These are phyloP conservation scores for Arremon aurantiirostris DNA, from an alignment of 2,797 vertebrate genomes.

Conservation along the genomic window DNA sequence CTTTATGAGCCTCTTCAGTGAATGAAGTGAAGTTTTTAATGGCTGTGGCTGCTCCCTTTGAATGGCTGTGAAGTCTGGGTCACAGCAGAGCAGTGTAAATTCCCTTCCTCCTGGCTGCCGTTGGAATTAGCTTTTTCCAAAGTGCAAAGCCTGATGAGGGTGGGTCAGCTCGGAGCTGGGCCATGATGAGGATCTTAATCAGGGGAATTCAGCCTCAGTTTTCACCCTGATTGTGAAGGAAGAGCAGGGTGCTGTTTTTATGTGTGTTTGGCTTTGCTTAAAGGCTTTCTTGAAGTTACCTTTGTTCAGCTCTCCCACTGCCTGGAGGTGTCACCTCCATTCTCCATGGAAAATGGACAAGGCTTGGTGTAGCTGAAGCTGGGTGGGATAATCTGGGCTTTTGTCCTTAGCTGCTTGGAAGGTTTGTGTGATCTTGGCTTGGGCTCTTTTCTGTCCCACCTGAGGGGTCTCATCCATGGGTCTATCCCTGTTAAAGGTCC, in stretches of 20 bases:
- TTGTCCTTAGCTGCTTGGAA: background rate
- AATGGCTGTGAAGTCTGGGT: slow-evolving; percentile 24
- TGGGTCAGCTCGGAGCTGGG: fast-evolving
- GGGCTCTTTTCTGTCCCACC: background rate
- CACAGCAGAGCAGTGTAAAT: background rate
- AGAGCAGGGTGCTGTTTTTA: background rate
- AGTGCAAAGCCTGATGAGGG: background rate
- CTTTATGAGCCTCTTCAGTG: slow-evolving; percentile 38
- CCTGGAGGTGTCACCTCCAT: background rate
- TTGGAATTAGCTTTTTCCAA: background rate
- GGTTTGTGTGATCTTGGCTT: background rate
- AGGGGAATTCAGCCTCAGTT: background rate
- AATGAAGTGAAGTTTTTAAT: background rate
- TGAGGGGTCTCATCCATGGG: background rate
- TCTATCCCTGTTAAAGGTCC: background rate
- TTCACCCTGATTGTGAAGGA: background rate
- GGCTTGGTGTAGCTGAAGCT: background rate
- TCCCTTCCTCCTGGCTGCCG: background rate
- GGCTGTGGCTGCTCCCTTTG: slow-evolving; percentile 10
- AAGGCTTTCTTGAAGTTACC: background rate
- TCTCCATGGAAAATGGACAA: background rate
- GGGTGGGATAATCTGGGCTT: background rate
- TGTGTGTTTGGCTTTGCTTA: background rate
- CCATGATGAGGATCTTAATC: background rate
- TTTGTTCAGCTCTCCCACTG: background rate